These are phyloP conservation scores for Brachionus sp. DNA, from an alignment of 1,140 invertebrate species.

Conservation along the genomic window DNA sequence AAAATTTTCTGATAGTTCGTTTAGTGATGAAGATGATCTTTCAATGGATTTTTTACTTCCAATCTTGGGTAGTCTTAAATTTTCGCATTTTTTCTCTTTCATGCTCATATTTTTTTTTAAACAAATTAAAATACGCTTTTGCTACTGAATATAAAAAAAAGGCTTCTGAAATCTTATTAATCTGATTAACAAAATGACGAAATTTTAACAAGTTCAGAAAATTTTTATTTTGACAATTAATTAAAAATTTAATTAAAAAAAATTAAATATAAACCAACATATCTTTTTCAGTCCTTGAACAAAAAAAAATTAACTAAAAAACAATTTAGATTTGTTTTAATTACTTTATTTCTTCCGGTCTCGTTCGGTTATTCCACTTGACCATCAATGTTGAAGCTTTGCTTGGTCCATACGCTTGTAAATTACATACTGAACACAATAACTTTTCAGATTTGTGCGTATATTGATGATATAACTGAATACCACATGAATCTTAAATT, in stretches of 20 bases:
- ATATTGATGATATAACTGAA: background rate
- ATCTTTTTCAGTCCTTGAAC: slow-evolving; percentile 9
- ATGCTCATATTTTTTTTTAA: background rate
- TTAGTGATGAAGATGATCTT: background rate
- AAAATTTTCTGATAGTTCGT: background rate
- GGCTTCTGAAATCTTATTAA: background rate
- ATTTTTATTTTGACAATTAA: background rate
- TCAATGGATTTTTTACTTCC: background rate
- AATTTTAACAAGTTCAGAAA: background rate
- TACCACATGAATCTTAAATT: background rate
- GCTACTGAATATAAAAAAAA: background rate
- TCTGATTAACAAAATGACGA: background rate
- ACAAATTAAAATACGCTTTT: background rate
- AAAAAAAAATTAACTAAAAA: background rate
- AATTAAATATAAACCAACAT: slow-evolving; percentile 12
- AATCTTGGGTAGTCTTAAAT: background rate
- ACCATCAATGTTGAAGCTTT: background rate
- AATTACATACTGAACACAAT: background rate
- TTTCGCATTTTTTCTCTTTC: background rate
- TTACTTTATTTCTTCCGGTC: background rate
- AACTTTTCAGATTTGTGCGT: background rate
- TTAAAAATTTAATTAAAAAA: background rate
- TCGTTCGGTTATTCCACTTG: background rate
- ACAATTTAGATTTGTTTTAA: background rate
- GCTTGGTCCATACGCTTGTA: background rate